Base-by-base conservation (phyloP, 2,888 invertebrate genomes). In the Muscina levida region DNA sequence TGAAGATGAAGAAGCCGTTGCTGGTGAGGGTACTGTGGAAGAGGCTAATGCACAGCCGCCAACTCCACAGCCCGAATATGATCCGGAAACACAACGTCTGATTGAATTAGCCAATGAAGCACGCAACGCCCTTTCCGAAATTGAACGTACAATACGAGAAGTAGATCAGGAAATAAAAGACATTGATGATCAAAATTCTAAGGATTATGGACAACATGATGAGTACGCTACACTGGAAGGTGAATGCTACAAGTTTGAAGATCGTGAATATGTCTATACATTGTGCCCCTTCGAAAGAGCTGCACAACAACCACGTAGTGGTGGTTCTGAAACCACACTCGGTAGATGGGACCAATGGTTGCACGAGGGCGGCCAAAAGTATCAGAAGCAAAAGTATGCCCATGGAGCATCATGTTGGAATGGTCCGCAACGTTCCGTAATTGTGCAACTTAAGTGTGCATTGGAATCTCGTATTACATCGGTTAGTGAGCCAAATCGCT, bases 361-460 rank as follows among this genome's bases (percentile, higher is more conserved):
- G 37, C 96, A 96, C 1, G 94, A 93, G 6, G 85, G 82, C 1
- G 94, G 93, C 8, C 93, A 95, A 85, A 95, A 94, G 88, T 99
- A 98, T 89, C 92, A 93, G 1, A 92, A 92, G 42, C 98, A 98
- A 95, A 93, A 95, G 85, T 99, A 96, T 90, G 95, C 95, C 37
- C 94, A 95, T 85, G 99, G 99, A 1, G 94, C 97, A 75, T 94
- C 94, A 19, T 99, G 99, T 90, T 99, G 99, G 99, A 99, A 99
- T 89, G 99, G 99, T 0, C 99, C 99, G 0, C 94, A 96, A 79
- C 93, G 99, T 85, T 95, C 97, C 6, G 95, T 96, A 0, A 91
- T 93, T 82, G 96, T 98, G 77, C 92, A 93, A 82, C 90, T 99
- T 17, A 92, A 92, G 42, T 99, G 99, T 91, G 98, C 98, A 8